Evolutionary conservation across 2,888 invertebrate species (phyloP).

Genomic region (Caenorhabditis parvicauda): DNA sequence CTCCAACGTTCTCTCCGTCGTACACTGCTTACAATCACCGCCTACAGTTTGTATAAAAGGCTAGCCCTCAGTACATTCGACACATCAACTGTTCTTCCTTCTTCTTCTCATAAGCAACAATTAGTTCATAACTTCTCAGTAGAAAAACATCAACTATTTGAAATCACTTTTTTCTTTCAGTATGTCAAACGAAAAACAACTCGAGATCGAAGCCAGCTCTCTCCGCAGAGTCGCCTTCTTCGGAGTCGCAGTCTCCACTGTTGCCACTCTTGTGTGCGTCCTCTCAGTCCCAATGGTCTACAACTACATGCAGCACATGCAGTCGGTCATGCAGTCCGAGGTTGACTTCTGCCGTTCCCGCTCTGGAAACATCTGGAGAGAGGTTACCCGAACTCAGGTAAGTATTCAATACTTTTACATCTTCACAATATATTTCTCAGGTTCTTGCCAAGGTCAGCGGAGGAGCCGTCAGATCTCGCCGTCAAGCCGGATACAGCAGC

Average conservation of each 20-base stretch:
- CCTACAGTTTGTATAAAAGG: slow-evolving; percentile 23
- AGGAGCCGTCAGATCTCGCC: slow-evolving; percentile 34
- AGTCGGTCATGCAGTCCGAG: slow-evolving; percentile 42
- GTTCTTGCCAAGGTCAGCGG: slow-evolving; percentile 47
- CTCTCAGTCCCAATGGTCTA: slow-evolving; percentile 48
- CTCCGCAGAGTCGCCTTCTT: slow-evolving; percentile 44
- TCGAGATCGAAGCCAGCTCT: slow-evolving; percentile 38
- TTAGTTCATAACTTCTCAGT: not conserved
- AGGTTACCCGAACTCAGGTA: slow-evolving; percentile 46
- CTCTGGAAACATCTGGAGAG: slow-evolving; percentile 48
- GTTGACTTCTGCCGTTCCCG: slow-evolving; percentile 49
- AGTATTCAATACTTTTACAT: not conserved
- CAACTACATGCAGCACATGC: slow-evolving; percentile 58
- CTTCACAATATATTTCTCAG: slow-evolving; percentile 15
- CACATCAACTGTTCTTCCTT: not conserved
- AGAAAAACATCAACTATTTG: no score
- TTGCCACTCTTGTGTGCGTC: slow-evolving; percentile 45
- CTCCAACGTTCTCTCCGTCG: slow-evolving; percentile 15
- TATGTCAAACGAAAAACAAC: slow-evolving; percentile 35
- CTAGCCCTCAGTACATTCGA: no score
- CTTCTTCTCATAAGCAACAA: not conserved
- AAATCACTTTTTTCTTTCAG: no score
- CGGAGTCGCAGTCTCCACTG: slow-evolving; percentile 44
- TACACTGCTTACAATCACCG: slow-evolving; percentile 22
- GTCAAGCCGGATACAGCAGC: slow-evolving; percentile 48